Evolutionary conservation across 2,113 vertebrate genomes (phyloP).

Genomic region (Grus americana): DNA sequence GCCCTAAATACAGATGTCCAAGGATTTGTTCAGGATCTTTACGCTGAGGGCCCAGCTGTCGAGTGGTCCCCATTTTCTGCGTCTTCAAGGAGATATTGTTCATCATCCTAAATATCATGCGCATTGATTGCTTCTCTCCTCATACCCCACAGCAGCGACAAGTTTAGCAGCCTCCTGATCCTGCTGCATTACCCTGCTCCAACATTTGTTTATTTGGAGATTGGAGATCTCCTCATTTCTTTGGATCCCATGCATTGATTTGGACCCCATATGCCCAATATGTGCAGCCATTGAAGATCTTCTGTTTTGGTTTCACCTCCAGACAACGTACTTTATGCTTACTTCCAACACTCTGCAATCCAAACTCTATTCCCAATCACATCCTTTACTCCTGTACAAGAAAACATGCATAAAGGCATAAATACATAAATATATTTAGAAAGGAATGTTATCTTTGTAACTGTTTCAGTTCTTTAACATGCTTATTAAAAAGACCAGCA

Average conservation of each 20-base stretch:
- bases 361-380: neutral
- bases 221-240: too few species aligned
- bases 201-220: too few species aligned
- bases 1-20: neutral
- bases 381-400: neutral
- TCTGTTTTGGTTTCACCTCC: neutral
- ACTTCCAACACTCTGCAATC: neutral
- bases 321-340: neutral
- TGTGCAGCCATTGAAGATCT: neutral
- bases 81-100: neutral
- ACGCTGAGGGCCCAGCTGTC: neutral
- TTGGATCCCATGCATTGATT: neutral
- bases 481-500: neutral
- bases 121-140: neutral
- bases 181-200: neutral
- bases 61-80: neutral
- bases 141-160: accelerated
- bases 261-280: neutral
- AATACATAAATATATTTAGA: neutral
- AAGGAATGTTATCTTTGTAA: neutral
- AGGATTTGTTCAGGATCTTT: neutral
- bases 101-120: neutral
- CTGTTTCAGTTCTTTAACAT: neutral
- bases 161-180: neutral
- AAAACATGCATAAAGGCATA: neutral